Evolutionary conservation across 2,113 vertebrate species (phyloP).

Genomic region (Sinosuthora webbiana): DNA sequence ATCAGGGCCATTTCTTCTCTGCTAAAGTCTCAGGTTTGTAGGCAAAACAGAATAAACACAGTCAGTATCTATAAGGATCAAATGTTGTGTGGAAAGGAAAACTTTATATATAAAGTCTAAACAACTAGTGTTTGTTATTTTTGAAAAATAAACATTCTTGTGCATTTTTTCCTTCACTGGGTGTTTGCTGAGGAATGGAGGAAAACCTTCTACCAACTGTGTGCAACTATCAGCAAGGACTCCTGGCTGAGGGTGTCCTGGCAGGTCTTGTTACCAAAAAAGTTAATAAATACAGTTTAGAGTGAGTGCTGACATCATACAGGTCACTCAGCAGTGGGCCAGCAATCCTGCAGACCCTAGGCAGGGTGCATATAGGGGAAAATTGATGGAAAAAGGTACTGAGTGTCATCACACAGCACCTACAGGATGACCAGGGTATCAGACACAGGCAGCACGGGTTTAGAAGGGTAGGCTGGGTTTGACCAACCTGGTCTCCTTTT

Average conservation of each 20-base stretch:
- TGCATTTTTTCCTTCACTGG: not conserved
- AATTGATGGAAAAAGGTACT: not conserved
- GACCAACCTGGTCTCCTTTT: too few species aligned
- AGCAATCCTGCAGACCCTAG: not conserved
- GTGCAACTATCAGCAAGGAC: not conserved
- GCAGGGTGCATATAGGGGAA: not conserved
- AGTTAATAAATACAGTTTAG: not conserved
- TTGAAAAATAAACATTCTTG: not conserved
- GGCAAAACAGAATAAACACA: not conserved
- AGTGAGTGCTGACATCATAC: not conserved
- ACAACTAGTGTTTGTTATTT: not conserved
- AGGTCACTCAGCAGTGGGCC: not conserved
- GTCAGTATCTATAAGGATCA: not conserved
- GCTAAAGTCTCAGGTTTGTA: not conserved
- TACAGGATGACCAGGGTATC: too few species aligned
- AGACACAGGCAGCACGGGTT: too few species aligned
- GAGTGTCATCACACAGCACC: too few species aligned
- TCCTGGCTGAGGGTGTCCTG: not conserved
- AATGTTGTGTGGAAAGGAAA: not conserved
- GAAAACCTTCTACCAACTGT: fast-evolving
- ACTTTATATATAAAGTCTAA: not conserved
- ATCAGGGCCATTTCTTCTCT: not conserved
- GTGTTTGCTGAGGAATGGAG: not conserved
- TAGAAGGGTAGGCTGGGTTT: too few species aligned
- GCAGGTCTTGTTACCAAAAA: not conserved